These are phyloP conservation scores for Heliconius erato DNA, from an alignment of 2,888 invertebrate genomes.

Conservation along the genomic window DNA sequence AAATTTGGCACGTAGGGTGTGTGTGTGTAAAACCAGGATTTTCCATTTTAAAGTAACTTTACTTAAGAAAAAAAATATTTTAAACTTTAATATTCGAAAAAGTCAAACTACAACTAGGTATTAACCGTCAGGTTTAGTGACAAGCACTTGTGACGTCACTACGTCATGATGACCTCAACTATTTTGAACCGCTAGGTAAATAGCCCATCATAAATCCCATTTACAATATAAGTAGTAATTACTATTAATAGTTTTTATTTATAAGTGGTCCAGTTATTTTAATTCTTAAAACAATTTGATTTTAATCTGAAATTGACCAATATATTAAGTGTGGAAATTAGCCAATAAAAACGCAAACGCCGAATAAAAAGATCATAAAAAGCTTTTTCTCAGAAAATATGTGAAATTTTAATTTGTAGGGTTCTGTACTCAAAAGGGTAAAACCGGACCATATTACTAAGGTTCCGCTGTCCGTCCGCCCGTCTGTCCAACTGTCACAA, in stretches of 20 bases:
- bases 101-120: background rate
- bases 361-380: background rate
- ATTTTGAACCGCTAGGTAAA: conserved; percentile 3
- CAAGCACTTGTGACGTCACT: background rate
- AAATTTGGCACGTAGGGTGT: too few species aligned
- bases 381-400: too few species aligned
- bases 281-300: background rate
- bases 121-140: background rate
- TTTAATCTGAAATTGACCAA: too few species aligned
- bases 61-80: background rate
- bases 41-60: too few species aligned
- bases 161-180: background rate
- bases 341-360: background rate
- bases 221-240: background rate
- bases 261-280: background rate
- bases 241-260: background rate
- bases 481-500: too few species aligned
- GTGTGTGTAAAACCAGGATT: too few species aligned
- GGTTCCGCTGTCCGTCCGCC: too few species aligned
- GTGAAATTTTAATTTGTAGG: too few species aligned
- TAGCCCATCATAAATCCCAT: background rate
- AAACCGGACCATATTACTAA: too few species aligned
- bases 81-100: conserved; percentile 1
- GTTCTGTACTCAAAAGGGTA: too few species aligned
- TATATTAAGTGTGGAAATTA: background rate